Evolutionary conservation across 2,797 vertebrate genomes (phyloP).

Genomic region (Acrocephalus scirpaceus): DNA sequence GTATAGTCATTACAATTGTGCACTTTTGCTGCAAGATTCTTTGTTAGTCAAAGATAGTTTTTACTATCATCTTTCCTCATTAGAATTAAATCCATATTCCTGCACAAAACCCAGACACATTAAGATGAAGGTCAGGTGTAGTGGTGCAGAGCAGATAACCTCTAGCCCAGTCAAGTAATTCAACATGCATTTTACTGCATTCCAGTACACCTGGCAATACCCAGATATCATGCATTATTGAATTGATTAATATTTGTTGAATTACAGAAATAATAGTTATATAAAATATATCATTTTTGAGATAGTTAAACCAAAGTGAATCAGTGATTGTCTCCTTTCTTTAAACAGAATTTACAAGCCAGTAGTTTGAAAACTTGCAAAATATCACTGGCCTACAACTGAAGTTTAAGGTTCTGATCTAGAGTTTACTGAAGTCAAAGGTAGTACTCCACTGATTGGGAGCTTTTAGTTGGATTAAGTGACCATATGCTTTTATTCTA

Average conservation of each 20-base stretch:
- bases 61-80: background rate
- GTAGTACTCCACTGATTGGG: background rate
- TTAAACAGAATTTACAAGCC: background rate
- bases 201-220: background rate
- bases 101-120: background rate
- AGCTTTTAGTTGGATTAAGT: background rate
- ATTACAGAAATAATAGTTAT: background rate
- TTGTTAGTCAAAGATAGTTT: background rate
- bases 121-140: background rate
- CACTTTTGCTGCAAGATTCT: background rate
- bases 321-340: background rate
- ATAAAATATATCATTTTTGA: background rate
- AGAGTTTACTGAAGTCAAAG: background rate
- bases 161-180: background rate
- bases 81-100: background rate
- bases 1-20: rapidly evolving
- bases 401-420: background rate
- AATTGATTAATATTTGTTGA: background rate
- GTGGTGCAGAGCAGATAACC: background rate
- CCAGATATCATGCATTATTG: background rate
- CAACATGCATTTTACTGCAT: background rate
- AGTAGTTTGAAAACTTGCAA: background rate
- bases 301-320: background rate
- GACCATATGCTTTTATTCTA: background rate
- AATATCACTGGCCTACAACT: background rate